A percentile compares a stretch with the other conserved stretches of the same genome.
Conservation (phyloP, 2,797 vertebrate genomes). For the Notolabrus celidotus region DNA sequence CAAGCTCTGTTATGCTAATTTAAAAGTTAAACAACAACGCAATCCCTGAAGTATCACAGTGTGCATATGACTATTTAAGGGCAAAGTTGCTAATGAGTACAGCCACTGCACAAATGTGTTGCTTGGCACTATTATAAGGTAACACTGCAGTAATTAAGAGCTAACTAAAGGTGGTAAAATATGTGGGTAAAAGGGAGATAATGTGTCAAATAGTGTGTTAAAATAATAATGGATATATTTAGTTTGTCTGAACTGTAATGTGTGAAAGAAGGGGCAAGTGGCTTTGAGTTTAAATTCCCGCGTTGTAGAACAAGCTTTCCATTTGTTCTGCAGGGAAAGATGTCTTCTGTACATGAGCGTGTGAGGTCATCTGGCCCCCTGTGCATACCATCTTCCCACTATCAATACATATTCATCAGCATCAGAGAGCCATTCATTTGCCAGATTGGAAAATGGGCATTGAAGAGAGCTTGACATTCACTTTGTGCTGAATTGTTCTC, state of each 20-base stretch:
- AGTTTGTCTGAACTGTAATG: background rate
- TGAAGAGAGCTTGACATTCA: conserved; percentile 83
- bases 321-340: conserved; percentile 23
- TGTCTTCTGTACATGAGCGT: conserved; percentile 42
- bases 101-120: conserved; percentile 25
- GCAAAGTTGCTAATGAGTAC: conserved; percentile 70
- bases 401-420: conserved; percentile 87
- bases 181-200: background rate
- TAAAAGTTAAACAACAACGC: conserved; percentile 66
- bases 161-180: conserved; percentile 18
- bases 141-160: conserved; percentile 47
- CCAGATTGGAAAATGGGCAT: conserved; percentile 77
- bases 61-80: conserved; percentile 60
- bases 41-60: conserved; percentile 61
- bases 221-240: background rate
- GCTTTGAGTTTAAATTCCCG: conserved; percentile 12
- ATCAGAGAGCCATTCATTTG: conserved; percentile 88
- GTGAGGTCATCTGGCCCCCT: conserved; percentile 41
- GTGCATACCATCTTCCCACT: conserved; percentile 57
- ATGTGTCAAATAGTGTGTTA: background rate
- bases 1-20: conserved; percentile 69
- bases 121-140: conserved; percentile 19
- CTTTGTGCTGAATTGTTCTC: conserved; percentile 80
- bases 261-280: background rate
- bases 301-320: conserved; percentile 19